phyloP scores from a whole-genome alignment of 2,888 invertebrate genomes.

The Caenorhabditis virilis region DNA sequence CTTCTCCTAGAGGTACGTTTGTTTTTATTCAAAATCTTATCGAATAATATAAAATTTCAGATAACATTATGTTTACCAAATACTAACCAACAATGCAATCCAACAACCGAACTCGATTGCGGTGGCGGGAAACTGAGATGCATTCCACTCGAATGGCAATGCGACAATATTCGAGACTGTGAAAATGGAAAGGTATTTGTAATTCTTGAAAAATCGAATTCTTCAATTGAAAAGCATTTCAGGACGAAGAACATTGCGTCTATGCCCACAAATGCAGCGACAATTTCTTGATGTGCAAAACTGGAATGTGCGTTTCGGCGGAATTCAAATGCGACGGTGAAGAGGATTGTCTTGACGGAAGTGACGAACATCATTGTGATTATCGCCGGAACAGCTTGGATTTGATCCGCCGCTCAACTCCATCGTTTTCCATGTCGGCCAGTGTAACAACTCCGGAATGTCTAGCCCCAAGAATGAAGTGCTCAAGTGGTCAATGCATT shows the following conservation, averaged over 20 bases:
- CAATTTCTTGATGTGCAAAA: slow-evolving; percentile 3
- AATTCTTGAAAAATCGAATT: too few relatives aligned
- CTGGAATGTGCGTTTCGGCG: slow-evolving; percentile 3
- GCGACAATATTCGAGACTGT: slow-evolving; percentile 42
- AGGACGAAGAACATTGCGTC: slow-evolving; percentile 34
- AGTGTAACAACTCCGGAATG: background rate
- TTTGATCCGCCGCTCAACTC: background rate
- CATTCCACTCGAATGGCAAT: slow-evolving; percentile 46
- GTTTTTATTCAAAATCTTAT: background rate
- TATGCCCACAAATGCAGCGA: slow-evolving; percentile 19
- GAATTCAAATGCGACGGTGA: slow-evolving; percentile 14
- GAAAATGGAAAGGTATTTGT: slow-evolving; percentile 25
- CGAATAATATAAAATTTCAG: background rate
- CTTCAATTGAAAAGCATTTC: too few relatives aligned
- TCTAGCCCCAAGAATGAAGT: slow-evolving; percentile 11
- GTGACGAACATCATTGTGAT: slow-evolving; percentile 12
- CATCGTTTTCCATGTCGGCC: background rate
- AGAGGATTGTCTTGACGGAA: slow-evolving; percentile 6
- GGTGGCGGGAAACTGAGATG: slow-evolving; percentile 13
- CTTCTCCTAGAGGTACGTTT: background rate
- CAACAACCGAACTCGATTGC: slow-evolving; percentile 1
- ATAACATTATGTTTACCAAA: background rate
- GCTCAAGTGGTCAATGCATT: slow-evolving; percentile 36
- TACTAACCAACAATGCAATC: background rate
- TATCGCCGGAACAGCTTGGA: background rate